Percentiles rank a stretch among this genome's conserved stretches.
Conservation (phyloP, 2,797 vertebrate genomes). For the Bovichtus variegatus region DNA sequence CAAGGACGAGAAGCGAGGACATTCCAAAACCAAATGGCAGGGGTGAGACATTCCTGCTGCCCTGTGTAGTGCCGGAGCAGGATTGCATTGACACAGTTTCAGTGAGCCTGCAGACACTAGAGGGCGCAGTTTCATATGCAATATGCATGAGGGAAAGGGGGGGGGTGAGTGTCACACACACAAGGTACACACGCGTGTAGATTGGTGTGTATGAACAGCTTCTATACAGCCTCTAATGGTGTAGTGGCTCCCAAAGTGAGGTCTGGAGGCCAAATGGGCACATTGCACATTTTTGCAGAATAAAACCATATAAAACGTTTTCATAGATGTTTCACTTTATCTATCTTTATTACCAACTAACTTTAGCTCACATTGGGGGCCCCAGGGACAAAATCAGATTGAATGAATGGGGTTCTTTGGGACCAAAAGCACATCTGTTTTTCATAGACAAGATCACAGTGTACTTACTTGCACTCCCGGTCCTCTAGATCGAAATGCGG, state of each 20-base stretch:
- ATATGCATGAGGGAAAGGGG: constrained; percentile 40
- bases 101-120: constrained; percentile 67
- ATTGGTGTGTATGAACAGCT: constrained; percentile 7
- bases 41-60: constrained; percentile 49
- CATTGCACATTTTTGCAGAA: neutral
- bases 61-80: constrained; percentile 22
- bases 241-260: neutral
- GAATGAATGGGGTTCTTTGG: neutral
- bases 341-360: neutral
- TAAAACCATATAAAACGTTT: neutral
- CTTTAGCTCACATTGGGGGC: constrained; percentile 15
- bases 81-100: neutral
- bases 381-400: neutral
- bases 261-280: too few relatives aligned
- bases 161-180: constrained; percentile 29
- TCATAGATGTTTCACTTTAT: neutral
- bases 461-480: constrained; percentile 97
- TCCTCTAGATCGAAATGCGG: constrained; percentile 99
- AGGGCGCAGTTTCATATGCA: constrained; percentile 83
- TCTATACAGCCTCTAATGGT: neutral
- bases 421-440: constrained; percentile 34
- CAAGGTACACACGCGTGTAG: neutral
- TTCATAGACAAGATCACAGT: neutral
- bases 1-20: constrained; percentile 38
- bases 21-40: constrained; percentile 52